Evolutionary conservation across 2,113 vertebrate genomes (phyloP), one percentile per base, ranked within the genome.

Genomic region (Zosterops hypoxanthus): DNA sequence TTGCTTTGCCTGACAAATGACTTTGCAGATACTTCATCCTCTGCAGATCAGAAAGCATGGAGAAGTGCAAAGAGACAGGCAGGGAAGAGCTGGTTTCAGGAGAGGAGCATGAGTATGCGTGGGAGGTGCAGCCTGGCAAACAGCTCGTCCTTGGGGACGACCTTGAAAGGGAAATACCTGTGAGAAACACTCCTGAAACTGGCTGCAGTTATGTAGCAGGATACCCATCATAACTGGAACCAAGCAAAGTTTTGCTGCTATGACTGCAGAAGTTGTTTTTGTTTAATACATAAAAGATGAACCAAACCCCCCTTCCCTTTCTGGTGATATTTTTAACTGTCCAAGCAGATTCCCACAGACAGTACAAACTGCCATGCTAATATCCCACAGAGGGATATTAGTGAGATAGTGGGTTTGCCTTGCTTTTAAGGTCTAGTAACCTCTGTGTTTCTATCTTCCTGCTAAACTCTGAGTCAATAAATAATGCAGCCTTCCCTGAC

Each of bases 111-210:
- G 2, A 80, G 52, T 1, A 1, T 55, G 81, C 1, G 24, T 90
- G 57, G 82, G 88, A 90, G 61, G 59, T 19, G 42, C 28, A 88
- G 57, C 50, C 12, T 65, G 44, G 90, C 61, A 91, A 77, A 65
- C 49, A 79, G 46, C 61, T 93, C 0, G 1, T 90, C 92, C 92
- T 90, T 93, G 88, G 88, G 75, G 70, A 65, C 0, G 13, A 93
- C 85, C 66, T 95, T 93, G 61, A 65, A 28, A 76, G 41, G 41
- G 44, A 93, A 91, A 72, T 57, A 96, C 82, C 95, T 94, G 70
- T 2, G 41, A 94, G 85, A 82, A 90, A 66, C 22, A 25, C 41
- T 82, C 66, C 66, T 70, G 71, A 46, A 88, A 53, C 5, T 55
- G 70, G 42, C 61, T 61, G 85, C 25, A 69, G 44, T 57, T 29